Percentiles rank a stretch among this genome's conserved stretches.
These are phyloP conservation scores for Rhinogobio ventralis DNA, from an alignment of 2,797 vertebrate genomes.

Conservation along the genomic window DNA sequence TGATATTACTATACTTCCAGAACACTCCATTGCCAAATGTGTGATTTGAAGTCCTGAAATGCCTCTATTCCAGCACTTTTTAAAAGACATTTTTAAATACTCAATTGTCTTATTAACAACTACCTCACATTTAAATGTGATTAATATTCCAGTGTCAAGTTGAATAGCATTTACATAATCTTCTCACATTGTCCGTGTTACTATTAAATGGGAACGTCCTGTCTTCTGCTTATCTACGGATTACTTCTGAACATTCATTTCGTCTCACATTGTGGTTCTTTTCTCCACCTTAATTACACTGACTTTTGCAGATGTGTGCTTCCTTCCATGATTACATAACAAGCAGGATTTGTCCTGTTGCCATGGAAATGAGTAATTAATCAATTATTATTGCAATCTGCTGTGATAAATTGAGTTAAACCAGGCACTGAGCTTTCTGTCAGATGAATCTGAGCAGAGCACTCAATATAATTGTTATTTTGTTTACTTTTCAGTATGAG, in stretches of 20 bases:
- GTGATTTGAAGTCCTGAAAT: conserved; percentile 1
- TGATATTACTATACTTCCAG: background rate
- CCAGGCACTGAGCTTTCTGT: conserved; percentile 2
- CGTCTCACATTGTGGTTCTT: conserved; percentile 30
- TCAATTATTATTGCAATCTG: conserved; percentile 60
- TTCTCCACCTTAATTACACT: conserved; percentile 66
- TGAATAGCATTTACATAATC: conserved; percentile 42
- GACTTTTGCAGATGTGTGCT: conserved; percentile 47
- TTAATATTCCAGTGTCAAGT: conserved; percentile 28
- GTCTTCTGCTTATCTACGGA: conserved; percentile 46
- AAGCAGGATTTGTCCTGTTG: conserved; percentile 61
- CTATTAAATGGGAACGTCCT: conserved; percentile 4
- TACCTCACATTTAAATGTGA: conserved; percentile 28
- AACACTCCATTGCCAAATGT: background rate
- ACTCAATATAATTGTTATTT: conserved; percentile 5
- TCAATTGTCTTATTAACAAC: conserved; percentile 26
- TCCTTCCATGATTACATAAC: conserved; percentile 59
- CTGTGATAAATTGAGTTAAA: conserved; percentile 44
- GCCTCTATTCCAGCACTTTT: background rate
- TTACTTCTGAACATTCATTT: conserved; percentile 48
- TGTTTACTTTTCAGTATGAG: background rate
- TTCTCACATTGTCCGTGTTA: background rate
- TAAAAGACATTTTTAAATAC: conserved; percentile 1
- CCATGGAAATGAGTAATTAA: conserved; percentile 59
- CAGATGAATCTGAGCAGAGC: background rate